Conservation (phyloP, 2,797 vertebrate species). For the Poeciliopsis presidionis region DNA sequence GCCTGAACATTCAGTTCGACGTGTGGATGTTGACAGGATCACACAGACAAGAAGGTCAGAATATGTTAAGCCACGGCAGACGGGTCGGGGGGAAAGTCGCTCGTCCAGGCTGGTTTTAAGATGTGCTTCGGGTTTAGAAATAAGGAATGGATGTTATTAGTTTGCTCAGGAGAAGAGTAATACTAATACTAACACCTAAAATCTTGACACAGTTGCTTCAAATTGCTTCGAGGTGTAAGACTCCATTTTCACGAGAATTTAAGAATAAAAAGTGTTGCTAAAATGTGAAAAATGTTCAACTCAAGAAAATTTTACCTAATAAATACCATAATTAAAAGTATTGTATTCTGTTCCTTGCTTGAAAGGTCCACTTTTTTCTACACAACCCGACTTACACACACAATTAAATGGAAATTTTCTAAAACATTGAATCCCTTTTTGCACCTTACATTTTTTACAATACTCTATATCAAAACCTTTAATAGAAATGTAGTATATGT, state of each 20-base stretch:
- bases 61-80: neutral
- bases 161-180: neutral
- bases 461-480: too few relatives aligned
- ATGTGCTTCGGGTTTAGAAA: neutral
- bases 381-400: neutral
- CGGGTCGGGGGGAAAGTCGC: neutral
- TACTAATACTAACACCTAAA: neutral
- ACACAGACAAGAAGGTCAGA: slow-evolving; percentile 8
- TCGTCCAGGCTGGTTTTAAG: neutral
- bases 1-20: slow-evolving; percentile 28
- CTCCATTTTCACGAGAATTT: neutral
- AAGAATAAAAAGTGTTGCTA: neutral
- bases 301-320: neutral
- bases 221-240: neutral
- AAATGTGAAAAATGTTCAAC: neutral
- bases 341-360: neutral
- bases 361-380: neutral
- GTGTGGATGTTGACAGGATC: slow-evolving; percentile 11
- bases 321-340: neutral
- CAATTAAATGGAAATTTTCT: neutral
- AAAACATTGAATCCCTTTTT: neutral
- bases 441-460: neutral
- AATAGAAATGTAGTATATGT: neutral
- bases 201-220: neutral
- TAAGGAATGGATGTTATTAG: neutral